phyloP scores from a whole-genome alignment of 2,113 vertebrate species.

The Callipepla squamata region DNA sequence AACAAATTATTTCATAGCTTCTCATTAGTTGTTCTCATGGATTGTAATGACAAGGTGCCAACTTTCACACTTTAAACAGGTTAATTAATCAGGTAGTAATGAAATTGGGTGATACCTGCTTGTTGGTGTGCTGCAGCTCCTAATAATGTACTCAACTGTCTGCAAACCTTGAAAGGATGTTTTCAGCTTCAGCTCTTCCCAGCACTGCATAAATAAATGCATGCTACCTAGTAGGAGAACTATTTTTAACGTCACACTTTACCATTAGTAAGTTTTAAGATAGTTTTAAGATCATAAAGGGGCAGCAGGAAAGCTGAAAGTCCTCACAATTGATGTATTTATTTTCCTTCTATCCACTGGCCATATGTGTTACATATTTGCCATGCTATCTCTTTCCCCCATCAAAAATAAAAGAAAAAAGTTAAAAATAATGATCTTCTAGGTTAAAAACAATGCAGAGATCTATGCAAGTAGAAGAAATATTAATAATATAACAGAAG shows the following conservation, averaged over 20 bases:
- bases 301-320: neutral
- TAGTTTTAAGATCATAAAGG: neutral
- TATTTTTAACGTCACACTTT: conserved; percentile 56
- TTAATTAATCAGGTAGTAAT: conserved; percentile 87
- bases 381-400: neutral
- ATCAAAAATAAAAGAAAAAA: neutral
- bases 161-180: conserved; percentile 66
- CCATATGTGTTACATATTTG: neutral
- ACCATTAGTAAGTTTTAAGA: neutral
- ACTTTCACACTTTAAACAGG: conserved; percentile 85
- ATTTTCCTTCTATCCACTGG: neutral
- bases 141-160: conserved; percentile 76
- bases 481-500: neutral
- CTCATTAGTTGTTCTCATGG: conserved; percentile 80
- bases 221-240: conserved; percentile 48
- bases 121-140: conserved; percentile 73
- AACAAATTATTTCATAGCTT: conserved; percentile 82
- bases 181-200: conserved; percentile 68
- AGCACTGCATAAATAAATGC: conserved; percentile 72
- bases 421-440: neutral
- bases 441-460: neutral
- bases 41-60: conserved; percentile 83
- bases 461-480: neutral
- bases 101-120: conserved; percentile 82
- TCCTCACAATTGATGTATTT: neutral